A percentile compares a stretch with the other conserved stretches of the same genome.
Conservation (phyloP, 2,888 invertebrate species). For the Subacronicta megacephala region DNA sequence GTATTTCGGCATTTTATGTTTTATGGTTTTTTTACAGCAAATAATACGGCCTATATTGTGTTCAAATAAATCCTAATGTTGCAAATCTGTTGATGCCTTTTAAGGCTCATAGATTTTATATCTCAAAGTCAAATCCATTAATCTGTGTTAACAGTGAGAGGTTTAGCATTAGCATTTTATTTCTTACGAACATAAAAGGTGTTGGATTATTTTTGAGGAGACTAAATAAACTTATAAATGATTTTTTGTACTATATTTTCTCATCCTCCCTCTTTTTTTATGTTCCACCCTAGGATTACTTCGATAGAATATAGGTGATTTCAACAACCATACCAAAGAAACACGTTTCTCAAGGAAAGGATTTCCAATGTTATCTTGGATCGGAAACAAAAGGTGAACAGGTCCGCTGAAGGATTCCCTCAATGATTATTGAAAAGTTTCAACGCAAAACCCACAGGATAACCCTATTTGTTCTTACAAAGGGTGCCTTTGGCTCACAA, state of each 20-base stretch:
- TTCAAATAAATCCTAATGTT: slow-evolving; percentile 30
- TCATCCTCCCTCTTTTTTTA: too few species aligned
- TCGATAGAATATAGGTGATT: background rate
- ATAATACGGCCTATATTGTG: slow-evolving; percentile 26
- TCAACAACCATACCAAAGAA: slow-evolving; percentile 4
- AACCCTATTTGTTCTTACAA: slow-evolving; percentile 71
- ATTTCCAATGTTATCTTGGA: slow-evolving; percentile 42
- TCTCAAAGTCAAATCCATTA: slow-evolving; percentile 9
- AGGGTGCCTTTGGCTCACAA: slow-evolving; percentile 64
- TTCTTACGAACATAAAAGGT: background rate
- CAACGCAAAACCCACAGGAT: slow-evolving; percentile 62
- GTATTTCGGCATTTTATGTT: slow-evolving; percentile 49
- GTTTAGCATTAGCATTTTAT: slow-evolving; percentile 6
- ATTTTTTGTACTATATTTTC: too few species aligned
- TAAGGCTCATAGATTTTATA: slow-evolving; percentile 22
- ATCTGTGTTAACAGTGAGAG: slow-evolving; percentile 13
- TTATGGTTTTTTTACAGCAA: slow-evolving; percentile 45
- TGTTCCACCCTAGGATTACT: too few species aligned
- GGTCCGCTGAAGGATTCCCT: slow-evolving; percentile 75
- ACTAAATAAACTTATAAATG: too few species aligned
- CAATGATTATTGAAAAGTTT: slow-evolving; percentile 84
- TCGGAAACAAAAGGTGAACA: slow-evolving; percentile 65
- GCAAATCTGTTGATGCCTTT: slow-evolving; percentile 39
- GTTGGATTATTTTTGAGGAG: too few species aligned
- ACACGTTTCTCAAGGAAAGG: slow-evolving; percentile 28